A percentile compares a stretch with the other conserved stretches of the same genome.
Evolutionary conservation across 2,113 vertebrate species (phyloP).

Genomic region (Heterochromis multidens): DNA sequence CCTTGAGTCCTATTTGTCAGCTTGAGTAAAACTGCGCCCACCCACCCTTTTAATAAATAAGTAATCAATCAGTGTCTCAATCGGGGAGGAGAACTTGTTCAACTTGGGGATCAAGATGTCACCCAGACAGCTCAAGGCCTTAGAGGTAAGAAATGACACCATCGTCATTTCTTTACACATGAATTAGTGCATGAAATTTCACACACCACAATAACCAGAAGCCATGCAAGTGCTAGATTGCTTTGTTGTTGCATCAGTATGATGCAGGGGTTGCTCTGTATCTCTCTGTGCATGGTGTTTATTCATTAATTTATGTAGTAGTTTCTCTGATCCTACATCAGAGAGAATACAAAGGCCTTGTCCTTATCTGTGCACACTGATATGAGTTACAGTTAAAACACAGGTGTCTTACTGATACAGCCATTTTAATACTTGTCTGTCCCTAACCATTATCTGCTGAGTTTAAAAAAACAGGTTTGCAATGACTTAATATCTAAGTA

Average conservation of each 20-base stretch:
- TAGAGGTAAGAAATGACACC: constrained; percentile 31
- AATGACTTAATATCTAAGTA: background rate
- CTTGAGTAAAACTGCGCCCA: background rate
- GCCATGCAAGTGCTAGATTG: constrained; percentile 60
- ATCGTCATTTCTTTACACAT: constrained; percentile 48
- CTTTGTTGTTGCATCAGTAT: constrained; percentile 79
- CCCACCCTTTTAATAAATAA: background rate
- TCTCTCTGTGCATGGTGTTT: constrained; percentile 58
- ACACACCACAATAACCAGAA: constrained; percentile 48
- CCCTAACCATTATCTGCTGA: background rate
- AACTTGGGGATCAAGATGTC: constrained; percentile 14
- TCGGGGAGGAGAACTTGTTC: background rate
- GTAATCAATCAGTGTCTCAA: constrained; percentile 21
- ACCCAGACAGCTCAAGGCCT: constrained; percentile 18
- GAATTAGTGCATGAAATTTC: constrained; percentile 68
- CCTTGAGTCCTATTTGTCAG: background rate
- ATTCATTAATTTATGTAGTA: constrained; percentile 75
- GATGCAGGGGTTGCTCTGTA: constrained; percentile 60
- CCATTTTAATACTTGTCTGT: background rate
- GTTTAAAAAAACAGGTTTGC: background rate
- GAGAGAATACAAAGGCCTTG: constrained; percentile 70
- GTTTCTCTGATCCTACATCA: constrained; percentile 77
- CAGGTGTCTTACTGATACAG: constrained; percentile 1
- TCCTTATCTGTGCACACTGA: constrained; percentile 36
- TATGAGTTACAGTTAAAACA: constrained; percentile 29